Conservation (phyloP, 1,140 invertebrate species). For the Myzus persicae region DNA sequence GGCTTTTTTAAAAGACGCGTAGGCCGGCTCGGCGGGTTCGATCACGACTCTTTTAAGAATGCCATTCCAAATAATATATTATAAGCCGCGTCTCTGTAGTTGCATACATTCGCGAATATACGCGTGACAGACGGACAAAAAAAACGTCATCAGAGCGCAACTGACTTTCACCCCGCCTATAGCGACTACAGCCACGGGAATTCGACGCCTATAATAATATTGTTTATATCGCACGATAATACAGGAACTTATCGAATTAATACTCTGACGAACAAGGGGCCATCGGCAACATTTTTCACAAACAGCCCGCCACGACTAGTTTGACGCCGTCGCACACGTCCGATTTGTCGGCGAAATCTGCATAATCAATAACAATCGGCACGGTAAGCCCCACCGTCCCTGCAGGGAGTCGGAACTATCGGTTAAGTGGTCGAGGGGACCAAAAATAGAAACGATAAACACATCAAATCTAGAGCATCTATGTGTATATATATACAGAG, state of each 20-base stretch:
- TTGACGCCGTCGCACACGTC: not conserved
- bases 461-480: not conserved
- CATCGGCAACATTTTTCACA: not conserved
- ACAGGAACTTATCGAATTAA: no score
- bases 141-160: no score
- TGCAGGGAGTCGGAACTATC: not conserved
- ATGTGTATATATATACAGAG: not conserved
- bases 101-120: not conserved
- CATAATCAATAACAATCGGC: conserved; percentile 6
- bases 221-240: not conserved
- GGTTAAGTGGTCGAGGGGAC: not conserved
- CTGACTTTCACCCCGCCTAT: not conserved
- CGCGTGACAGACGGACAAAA: not conserved
- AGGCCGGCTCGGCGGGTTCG: not conserved
- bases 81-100: no score
- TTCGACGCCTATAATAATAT: not conserved
- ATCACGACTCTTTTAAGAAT: not conserved
- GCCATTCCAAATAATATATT: not conserved
- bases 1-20: not conserved
- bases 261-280: no score
- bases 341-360: conserved; percentile 3
- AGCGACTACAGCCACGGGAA: not conserved
- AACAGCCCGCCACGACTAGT: not conserved
- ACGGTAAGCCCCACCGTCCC: not conserved
- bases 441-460: not conserved